Evolutionary conservation across 2,888 invertebrate species (phyloP), one percentile per base, ranked within the genome.

Genomic region (Cataglyphis cursor): DNA sequence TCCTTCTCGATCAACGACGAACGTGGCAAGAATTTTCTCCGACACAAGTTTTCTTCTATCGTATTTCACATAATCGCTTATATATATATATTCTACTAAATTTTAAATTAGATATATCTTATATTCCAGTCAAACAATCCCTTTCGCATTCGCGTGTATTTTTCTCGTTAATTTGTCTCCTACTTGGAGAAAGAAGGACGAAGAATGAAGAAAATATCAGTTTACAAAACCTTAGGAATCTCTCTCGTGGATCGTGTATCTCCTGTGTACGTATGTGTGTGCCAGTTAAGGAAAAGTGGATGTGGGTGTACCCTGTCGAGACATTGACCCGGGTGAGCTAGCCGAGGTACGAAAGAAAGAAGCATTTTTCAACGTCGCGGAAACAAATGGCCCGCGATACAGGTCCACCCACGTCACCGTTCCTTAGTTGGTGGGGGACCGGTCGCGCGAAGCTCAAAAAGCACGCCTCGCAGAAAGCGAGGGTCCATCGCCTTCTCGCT

Each of bases 351-450:
- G 73, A 83, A 88, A 90, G 92, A 89, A 88, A 90, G 90, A 87
- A 74, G 80, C 90, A 90, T 91, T 91, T 87, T 89, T 92, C 92
- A 91, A 91, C 89, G 92, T 92, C 92, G 76, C 44, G 84, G 81
- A 89, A 92, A 92, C 89, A 91, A 92, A 92, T 92, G 89, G 89
- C 81, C 68, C 83, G 85, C 84, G 88, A 89, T 91, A 90, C 88
- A 83, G 78, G 87, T 88, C 87, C 88, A 84, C 87, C 88, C 85
- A 76, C 83, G 87, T 54, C 66, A 57, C 5, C 68, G 54, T 21
- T 18, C 48, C 24, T 21, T 31, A 21, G 24, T 21, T 24, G 61
- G 35, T 1, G 3, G 5, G 6, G 21, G 51, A 78, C 65, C 54
- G 68, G 44, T 65, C 81, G 82, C 12, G 68, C 61, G 59, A 51